Evolutionary conservation across 2,797 vertebrate genomes (phyloP).

Genomic region (Xyrichtys novacula): DNA sequence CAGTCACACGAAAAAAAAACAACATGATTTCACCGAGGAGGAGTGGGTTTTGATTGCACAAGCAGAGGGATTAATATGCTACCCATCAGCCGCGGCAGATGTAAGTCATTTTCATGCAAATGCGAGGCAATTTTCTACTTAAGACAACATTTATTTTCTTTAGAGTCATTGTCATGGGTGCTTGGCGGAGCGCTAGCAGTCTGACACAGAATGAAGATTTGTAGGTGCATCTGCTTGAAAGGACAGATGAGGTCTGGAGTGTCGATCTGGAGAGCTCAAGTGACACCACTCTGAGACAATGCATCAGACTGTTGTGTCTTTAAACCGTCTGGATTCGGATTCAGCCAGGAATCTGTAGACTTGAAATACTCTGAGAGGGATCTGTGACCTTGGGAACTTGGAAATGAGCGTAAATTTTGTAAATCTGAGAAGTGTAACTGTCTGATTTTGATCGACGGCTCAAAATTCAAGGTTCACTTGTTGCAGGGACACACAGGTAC

Average conservation of each 20-base stretch:
- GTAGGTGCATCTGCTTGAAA: slow-evolving; percentile 76
- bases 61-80: slow-evolving; percentile 78
- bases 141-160: slow-evolving; percentile 82
- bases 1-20: slow-evolving; percentile 43
- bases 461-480: slow-evolving; percentile 56
- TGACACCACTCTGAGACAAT: slow-evolving; percentile 53
- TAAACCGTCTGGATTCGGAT: not conserved
- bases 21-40: slow-evolving; percentile 61
- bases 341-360: not conserved
- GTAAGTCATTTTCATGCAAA: slow-evolving; percentile 86
- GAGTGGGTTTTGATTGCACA: slow-evolving; percentile 72
- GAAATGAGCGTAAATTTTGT: not conserved
- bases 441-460: not conserved
- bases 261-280: slow-evolving; percentile 46
- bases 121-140: slow-evolving; percentile 78
- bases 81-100: slow-evolving; percentile 79
- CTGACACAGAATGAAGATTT: slow-evolving; percentile 77
- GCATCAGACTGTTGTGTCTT: slow-evolving; percentile 20
- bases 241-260: slow-evolving; percentile 69
- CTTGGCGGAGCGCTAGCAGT: slow-evolving; percentile 48
- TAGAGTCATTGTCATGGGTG: slow-evolving; percentile 73
- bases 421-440: not conserved
- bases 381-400: not conserved
- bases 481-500: slow-evolving; percentile 52
- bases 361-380: slow-evolving; percentile 2